Conservation (phyloP, 53 echinoderm and acorn worm species). For the Paracentrotus lividus region DNA sequence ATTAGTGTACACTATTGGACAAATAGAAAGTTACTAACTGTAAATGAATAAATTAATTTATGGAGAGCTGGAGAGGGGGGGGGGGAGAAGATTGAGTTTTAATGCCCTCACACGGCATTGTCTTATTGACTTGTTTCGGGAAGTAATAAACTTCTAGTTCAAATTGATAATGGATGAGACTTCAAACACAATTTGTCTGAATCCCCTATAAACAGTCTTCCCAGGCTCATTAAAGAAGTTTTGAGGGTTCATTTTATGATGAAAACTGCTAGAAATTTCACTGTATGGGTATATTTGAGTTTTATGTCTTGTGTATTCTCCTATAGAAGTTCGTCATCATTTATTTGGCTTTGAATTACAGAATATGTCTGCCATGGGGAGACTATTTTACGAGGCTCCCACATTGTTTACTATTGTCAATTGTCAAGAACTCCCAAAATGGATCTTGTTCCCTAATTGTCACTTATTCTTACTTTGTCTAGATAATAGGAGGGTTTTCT, state of each 20-base stretch:
- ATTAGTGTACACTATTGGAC: no score
- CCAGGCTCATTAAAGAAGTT: neutral
- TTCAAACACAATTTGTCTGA: neutral
- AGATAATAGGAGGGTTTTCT: neutral
- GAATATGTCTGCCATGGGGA: constrained; percentile 40
- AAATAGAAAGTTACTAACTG: no score
- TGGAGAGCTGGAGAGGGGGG: no score
- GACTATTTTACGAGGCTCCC: constrained; percentile 43
- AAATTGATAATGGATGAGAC: neutral
- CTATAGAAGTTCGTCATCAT: neutral
- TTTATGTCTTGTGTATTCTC: neutral
- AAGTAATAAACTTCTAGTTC: neutral
- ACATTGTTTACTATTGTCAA: constrained; percentile 31
- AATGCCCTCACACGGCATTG: neutral
- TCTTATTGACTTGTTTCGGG: neutral
- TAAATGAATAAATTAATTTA: no score
- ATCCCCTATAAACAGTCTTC: neutral
- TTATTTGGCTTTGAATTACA: neutral
- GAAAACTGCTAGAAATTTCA: neutral
- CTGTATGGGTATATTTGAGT: neutral
- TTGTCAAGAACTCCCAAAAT: constrained; percentile 35
- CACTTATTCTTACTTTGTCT: constrained; percentile 28
- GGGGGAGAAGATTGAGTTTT: no score
- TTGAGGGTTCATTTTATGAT: no score
- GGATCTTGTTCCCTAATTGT: neutral